Base-by-base conservation (phyloP, 2,113 vertebrate genomes). In the Neolamprologus sp. region DNA sequence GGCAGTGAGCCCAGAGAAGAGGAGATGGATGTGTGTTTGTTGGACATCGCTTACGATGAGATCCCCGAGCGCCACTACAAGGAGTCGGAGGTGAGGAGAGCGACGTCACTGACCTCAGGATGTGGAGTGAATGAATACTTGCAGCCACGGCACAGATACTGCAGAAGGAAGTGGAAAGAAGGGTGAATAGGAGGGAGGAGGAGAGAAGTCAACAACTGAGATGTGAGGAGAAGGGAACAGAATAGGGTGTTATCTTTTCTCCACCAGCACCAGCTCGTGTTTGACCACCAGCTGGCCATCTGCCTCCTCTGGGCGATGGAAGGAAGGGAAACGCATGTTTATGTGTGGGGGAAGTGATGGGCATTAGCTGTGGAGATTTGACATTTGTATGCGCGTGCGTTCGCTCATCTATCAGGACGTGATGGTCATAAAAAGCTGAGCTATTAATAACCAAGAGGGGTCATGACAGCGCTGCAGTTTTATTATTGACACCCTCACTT, bases 41-140 rank as follows among this genome's bases (percentile, higher is more conserved):
- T 99, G 58, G 99, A 99, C 89, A 99, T 99, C 3, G 98, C 97
- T 87, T 98, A 97, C 0, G 98, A 99, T 63, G 99, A 99, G 92
- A 97, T 99, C 90, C 98, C 99, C 0, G 98, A 99, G 92, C 97
- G 99, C 83, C 98, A 99, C 93, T 99, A 98, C 96, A 99, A 99
- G 91, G 98, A 99, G 33, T 97, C 98, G 0, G 99, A 99, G 98
- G 99, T 99, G 88, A 91, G 93, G 23, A 28, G 9, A 58, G 42
- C 47, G 5, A 17, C 9, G 19, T 12, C 28, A 2, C 28, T 42
- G 47, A 10, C 19, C 55, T 85, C 26, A 23, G 17, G 42, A 68
- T 47, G 3, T 1, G 13, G 71, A 68, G 10, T n/a, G 23, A 71
- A 63, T 31, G 6, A 51, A 14, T 26, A 14, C n/a, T 35, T 19